These are phyloP conservation scores for Cephalopachus bancanus DNA, from an alignment of 2,797 vertebrate genomes.

Conservation along the genomic window DNA sequence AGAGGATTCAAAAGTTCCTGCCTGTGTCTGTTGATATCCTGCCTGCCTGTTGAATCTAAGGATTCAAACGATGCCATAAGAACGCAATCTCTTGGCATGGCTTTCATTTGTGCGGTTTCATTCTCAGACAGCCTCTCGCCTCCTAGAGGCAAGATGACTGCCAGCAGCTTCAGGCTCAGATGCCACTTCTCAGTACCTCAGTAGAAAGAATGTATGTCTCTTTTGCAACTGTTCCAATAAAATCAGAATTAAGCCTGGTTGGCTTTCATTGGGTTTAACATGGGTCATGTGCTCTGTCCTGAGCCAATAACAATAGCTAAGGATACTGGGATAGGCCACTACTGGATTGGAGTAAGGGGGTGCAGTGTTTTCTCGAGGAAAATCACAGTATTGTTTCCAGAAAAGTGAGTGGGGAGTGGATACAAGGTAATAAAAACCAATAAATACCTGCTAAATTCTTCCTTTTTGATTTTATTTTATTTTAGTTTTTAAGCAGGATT, in stretches of 20 bases:
- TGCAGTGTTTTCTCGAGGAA: neutral
- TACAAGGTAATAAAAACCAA: neutral
- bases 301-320: neutral
- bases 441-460: neutral
- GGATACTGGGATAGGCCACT: neutral
- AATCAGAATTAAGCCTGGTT: neutral
- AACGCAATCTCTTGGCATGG: neutral
- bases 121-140: neutral
- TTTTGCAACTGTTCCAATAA: neutral
- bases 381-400: neutral
- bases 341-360: neutral
- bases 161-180: neutral
- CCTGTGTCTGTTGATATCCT: too few species aligned
- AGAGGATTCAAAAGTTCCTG: conserved; percentile 17
- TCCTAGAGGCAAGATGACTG: neutral
- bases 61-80: neutral
- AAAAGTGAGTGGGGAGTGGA: neutral
- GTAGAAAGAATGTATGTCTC: neutral
- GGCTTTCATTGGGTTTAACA: neutral
- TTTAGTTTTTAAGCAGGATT: too few species aligned
- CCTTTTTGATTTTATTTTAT: neutral
- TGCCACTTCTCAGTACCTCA: neutral
- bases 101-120: neutral
- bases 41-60: neutral
- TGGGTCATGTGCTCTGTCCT: neutral